Evolutionary conservation across 92 coral and sea anemone genomes (phyloP), one percentile per base, ranked within the genome.

Genomic region (Chrysogorgia sp.): DNA sequence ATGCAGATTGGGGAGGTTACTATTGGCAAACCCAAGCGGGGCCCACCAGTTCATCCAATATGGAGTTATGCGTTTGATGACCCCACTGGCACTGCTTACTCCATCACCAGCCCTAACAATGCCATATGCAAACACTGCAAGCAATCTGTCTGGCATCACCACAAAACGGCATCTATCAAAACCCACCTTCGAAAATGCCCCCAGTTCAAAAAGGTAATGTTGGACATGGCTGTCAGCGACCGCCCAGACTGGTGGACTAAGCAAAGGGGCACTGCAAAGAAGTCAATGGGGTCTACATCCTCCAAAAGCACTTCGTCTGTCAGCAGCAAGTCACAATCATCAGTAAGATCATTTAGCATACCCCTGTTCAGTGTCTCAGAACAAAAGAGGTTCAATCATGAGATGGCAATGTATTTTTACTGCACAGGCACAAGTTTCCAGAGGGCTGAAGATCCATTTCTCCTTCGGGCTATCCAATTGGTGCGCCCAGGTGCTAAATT

Each of bases 281-380:
- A 53, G 60, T 53, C 60, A 53, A 53, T 19, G 9, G 60, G 32
- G 64, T 58, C 64, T 3, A 58, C 32, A 23, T 58, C 23, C 32
- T 58, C 64, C 29, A 58, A 58, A 58, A 58, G 64, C 64, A 10
- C 64, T 58, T 58, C 64, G 7, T 58, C 64, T 58, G 64, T 58
- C 32, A 23, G 2, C 23, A 20, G 64, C 64, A 58, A 58, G 64
- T 58, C 64, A 23, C 64, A 58, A 58, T 12, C 64, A 7, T 58
- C 64, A 58, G 32, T n/a, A n/a, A n/a, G n/a, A n/a, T n/a, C n/a
- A n/a, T n/a, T n/a, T n/a, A n/a, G n/a, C n/a, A n/a, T n/a, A n/a
- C n/a, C n/a, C n/a, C n/a, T n/a, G n/a, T n/a, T n/a, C n/a, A n/a
- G n/a, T n/a, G n/a, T n/a, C n/a, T n/a, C n/a, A n/a, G n/a, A n/a